phyloP scores from a whole-genome alignment of 2,888 invertebrate species.

The Hyposoter dolosus region DNA sequence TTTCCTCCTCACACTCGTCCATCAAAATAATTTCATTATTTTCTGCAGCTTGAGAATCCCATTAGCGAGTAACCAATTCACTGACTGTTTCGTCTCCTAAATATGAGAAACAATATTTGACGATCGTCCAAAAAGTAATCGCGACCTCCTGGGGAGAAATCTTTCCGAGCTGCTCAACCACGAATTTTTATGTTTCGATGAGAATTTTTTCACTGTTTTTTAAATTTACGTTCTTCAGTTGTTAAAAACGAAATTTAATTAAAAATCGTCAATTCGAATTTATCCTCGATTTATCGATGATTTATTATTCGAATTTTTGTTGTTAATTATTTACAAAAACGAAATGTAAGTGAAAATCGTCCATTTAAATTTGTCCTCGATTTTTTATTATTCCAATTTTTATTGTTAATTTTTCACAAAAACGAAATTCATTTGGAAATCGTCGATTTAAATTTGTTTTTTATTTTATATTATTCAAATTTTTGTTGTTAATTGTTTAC shows the following conservation, averaged over 20 bases:
- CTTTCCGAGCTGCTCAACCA: neutral
- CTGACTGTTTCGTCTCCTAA: conserved; percentile 32
- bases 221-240: neutral
- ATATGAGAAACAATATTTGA: conserved; percentile 48
- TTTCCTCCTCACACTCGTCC: conserved; percentile 19
- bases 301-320: neutral
- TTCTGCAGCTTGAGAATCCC: conserved; percentile 36
- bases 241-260: neutral
- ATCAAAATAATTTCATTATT: neutral
- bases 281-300: neutral
- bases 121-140: neutral
- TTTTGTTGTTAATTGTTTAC: too few relatives aligned
- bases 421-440: neutral
- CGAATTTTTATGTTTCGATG: neutral
- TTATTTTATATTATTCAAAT: neutral
- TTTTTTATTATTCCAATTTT: too few relatives aligned
- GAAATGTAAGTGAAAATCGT: too few relatives aligned
- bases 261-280: neutral
- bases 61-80: conserved; percentile 39
- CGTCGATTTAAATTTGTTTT: neutral
- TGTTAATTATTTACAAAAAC: too few relatives aligned
- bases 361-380: neutral
- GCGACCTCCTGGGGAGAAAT: neutral
- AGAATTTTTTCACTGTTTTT: neutral
- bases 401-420: neutral